Evolutionary conservation across 1,140 invertebrate genomes (phyloP), one percentile per base, ranked within the genome.

Genomic region (Lepeophtheirus salmonis): DNA sequence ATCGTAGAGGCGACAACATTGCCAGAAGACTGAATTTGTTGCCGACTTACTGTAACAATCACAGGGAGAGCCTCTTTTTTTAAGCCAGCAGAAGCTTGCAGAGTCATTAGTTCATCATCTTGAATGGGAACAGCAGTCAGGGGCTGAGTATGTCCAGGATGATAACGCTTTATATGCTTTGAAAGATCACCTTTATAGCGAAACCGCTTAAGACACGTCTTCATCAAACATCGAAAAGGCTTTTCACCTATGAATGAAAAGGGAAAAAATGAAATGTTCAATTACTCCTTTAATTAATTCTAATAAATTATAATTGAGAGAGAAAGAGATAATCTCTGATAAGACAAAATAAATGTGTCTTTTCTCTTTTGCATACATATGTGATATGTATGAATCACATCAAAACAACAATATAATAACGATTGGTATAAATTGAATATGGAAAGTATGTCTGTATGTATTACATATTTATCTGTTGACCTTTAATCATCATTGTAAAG

Each of bases 181-280:
- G 59, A 61, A 25, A 61, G 51, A 20, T 61, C 59, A 17, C 59
- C 59, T 21, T 61, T 61, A 25, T 61, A 61, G 3, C 59, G 50
- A 26, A 61, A 61, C 18, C 59, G 16, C 50, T 61, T 61, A 12
- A 61, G 25, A 25, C 59, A 61, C 10, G 59, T 56, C 51, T 61
- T 57, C 17, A 56, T 21, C 16, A 61, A 55, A 50, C 59, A 61
- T 25, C 59, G 49, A 25, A 61, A 61, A 12, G 59, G 59, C 59
- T 61, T 61, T 26, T 61, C 59, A n/a, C 59, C 59, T 61, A 61
- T n/a, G n/a, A n/a, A n/a, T n/a, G n/a, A n/a, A 56, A 24, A n/a
- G 20, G 20, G 20, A 52, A 52, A 18, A 16, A 20, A 16, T 52
- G n/a, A n/a, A n/a, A n/a, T n/a, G n/a, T n/a, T n/a, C n/a, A n/a